Percentiles rank a stretch among this genome's conserved stretches.
Conservation (phyloP, 2,888 invertebrate species). For the Dicyrtoma fusca region DNA sequence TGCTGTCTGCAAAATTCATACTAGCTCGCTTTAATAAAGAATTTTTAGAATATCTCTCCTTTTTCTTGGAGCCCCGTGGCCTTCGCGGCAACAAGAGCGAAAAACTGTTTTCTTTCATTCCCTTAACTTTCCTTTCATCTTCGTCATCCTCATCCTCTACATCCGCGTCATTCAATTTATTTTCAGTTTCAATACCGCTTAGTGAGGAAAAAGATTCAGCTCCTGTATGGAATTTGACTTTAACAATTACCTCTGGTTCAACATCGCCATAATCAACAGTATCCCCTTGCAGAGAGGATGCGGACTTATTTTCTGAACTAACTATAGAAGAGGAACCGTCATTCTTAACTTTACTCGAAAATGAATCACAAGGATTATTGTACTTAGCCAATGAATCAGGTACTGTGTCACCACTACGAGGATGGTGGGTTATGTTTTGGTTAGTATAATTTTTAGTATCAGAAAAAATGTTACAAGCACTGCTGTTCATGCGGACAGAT, state of each 20-base stretch:
- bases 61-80: conserved; percentile 49
- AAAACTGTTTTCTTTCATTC: conserved; percentile 17
- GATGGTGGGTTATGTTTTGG: no score
- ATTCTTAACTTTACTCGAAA: no score
- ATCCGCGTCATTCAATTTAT: conserved; percentile 23
- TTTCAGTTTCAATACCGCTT: conserved; percentile 15
- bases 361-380: no score
- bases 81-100: conserved; percentile 31
- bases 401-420: no score
- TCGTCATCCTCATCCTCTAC: conserved; percentile 14
- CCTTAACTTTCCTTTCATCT: background rate
- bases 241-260: conserved; percentile 11
- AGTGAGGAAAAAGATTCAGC: conserved; percentile 20
- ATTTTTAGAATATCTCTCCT: conserved; percentile 54
- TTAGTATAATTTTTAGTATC: background rate
- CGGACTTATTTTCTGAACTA: no score
- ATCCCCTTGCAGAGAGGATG: background rate
- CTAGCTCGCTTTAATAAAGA: conserved; percentile 52
- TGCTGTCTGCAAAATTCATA: conserved; percentile 32
- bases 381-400: no score
- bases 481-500: conserved; percentile 4
- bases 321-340: no score
- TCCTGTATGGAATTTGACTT: conserved; percentile 23
- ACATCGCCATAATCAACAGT: background rate
- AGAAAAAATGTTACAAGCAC: conserved; percentile 10